Conservation (phyloP, 2,797 vertebrate species). For the Luscinia luscinia region DNA sequence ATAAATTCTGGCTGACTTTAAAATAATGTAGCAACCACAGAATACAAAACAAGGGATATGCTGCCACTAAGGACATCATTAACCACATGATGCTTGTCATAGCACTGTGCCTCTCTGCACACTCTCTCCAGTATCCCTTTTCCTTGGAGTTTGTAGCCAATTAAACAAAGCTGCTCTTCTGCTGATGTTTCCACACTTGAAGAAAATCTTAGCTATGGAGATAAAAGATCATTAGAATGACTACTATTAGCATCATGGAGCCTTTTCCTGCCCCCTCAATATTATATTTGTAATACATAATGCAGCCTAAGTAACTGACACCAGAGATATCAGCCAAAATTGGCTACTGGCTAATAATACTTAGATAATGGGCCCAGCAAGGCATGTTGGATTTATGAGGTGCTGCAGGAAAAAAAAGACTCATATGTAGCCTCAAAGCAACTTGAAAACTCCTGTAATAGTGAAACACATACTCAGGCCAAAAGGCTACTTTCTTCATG, state of each 20-base stretch:
- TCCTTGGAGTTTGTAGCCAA: background rate
- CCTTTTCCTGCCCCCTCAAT: background rate
- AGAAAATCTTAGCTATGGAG: background rate
- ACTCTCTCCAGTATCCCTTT: background rate
- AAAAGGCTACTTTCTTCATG: background rate
- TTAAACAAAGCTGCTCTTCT: background rate
- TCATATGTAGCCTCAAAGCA: background rate
- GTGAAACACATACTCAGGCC: background rate
- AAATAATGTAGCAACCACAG: background rate
- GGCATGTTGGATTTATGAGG: background rate
- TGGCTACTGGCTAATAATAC: background rate
- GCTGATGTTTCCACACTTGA: background rate
- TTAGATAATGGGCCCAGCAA: background rate
- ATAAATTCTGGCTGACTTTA: background rate
- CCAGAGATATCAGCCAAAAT: background rate
- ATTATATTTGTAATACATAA: background rate
- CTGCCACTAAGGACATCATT: background rate
- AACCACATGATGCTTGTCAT: background rate
- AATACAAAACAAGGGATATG: background rate
- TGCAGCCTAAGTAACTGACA: background rate
- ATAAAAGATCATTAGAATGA: background rate
- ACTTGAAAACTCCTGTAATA: accelerated
- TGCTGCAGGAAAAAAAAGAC: background rate
- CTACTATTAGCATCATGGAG: background rate
- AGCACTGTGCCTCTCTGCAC: background rate